A percentile compares a stretch with the other conserved stretches of the same genome.
Evolutionary conservation across 1,140 invertebrate species (phyloP).

Genomic region (Drosophila pseudoobscura): DNA sequence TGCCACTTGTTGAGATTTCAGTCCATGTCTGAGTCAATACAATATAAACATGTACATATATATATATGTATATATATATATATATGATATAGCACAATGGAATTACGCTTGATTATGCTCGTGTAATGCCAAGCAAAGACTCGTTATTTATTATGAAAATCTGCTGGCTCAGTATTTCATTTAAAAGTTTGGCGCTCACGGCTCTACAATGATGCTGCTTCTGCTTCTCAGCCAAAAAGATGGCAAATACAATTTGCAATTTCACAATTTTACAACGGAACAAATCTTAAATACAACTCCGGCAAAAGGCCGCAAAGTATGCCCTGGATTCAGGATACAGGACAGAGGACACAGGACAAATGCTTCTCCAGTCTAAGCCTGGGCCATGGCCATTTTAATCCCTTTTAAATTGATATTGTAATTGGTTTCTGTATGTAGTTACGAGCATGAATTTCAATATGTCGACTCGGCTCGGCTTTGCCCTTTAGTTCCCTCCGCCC

Average conservation of each 20-base stretch:
- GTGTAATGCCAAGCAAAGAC: constrained; percentile 35
- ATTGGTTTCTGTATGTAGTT: constrained; percentile 77
- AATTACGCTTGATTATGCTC: constrained; percentile 69
- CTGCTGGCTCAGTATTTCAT: constrained; percentile 74
- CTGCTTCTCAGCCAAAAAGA: constrained; percentile 21
- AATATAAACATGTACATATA: constrained; percentile 1
- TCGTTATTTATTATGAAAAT: constrained; percentile 78
- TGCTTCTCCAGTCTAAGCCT: constrained; percentile 23
- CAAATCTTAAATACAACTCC: constrained; percentile 53
- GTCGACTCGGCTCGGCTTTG: constrained; percentile 21
- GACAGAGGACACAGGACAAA: background rate
- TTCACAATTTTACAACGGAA: constrained; percentile 47
- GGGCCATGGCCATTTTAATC: constrained; percentile 65
- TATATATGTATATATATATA: constrained; percentile 13
- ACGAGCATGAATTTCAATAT: constrained; percentile 70
- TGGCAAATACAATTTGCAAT: constrained; percentile 57
- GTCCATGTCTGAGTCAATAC: constrained; percentile 39
- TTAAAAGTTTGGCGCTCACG: constrained; percentile 55
- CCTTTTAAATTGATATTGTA: constrained; percentile 82
- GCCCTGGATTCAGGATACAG: constrained; percentile 17
- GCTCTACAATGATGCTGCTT: constrained; percentile 15
- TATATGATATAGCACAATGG: constrained; percentile 65
- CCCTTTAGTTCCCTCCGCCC: constrained; percentile 17
- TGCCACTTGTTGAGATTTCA: constrained; percentile 63
- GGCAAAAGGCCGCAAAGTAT: constrained; percentile 9